phyloP scores from a whole-genome alignment of 1,140 invertebrate species.

The Heliothis subflexa region DNA sequence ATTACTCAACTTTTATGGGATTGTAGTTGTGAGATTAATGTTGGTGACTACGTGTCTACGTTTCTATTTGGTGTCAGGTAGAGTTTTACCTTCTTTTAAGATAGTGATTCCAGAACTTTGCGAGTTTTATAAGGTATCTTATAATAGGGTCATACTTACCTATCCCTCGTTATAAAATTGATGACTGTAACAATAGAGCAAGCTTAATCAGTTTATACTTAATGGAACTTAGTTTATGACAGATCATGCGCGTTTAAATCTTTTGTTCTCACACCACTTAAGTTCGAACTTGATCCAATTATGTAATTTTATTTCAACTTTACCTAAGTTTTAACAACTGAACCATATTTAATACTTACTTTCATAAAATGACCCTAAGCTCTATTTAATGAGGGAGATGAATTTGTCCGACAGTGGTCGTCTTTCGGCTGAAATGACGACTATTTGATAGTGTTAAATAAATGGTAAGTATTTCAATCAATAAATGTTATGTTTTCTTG shows the following conservation, averaged over 20 bases:
- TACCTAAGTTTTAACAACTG: neutral
- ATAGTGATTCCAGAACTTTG: neutral
- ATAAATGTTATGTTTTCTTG: constrained; percentile 43
- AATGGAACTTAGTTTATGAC: neutral
- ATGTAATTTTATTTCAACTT: neutral
- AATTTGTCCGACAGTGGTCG: no score
- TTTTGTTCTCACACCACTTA: neutral
- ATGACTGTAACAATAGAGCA: no score
- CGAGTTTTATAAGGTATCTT: no score
- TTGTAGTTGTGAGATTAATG: constrained; percentile 3
- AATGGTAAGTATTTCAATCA: no score
- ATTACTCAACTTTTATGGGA: neutral
- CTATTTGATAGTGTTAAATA: no score
- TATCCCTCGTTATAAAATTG: no score
- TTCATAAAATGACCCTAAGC: no score
- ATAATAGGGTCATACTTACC: no score
- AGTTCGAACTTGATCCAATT: neutral
- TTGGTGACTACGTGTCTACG: neutral
- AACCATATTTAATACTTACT: no score
- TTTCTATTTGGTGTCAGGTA: neutral
- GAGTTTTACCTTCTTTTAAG: neutral
- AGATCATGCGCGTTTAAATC: constrained; percentile 33
- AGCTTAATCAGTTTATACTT: no score
- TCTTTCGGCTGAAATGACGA: no score
- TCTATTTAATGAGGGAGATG: no score